Base-by-base conservation (phyloP, 2,888 invertebrate genomes). In the Odontocerum albicorne region DNA sequence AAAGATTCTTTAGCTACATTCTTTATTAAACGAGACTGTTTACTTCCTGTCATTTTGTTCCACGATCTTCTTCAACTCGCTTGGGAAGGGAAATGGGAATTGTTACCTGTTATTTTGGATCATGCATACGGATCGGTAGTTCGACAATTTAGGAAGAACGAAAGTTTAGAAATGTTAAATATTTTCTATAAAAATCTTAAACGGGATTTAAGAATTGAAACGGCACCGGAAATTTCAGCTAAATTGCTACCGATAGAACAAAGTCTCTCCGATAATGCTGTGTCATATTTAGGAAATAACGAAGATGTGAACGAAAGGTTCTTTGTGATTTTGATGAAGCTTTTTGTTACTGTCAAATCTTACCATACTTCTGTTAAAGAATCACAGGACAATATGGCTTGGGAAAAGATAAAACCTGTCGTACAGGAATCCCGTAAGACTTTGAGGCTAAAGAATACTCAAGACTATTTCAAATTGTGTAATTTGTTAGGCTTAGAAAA, bases 141-240 rank as follows among this genome's bases (percentile, higher is more conserved):
- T 2, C 75, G 87, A 57, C 82, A 83, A 21, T 88, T 84, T 64
- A 75, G 86, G 17, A 79, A 85, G 36, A 83, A 80, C 59, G 88
- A 88, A 71, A 85, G 85, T 0, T 64, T 86, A 1, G 86, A 87
- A 64, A 70, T 89, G 54, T 66, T 88, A 39, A 72, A 75, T n/a
- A 73, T 82, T 2, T 84, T 88, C 61, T 88, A 85, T 67, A 75
- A 77, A 42, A 82, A 85, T 63, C 70, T 81, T 10, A 78, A 84
- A 63, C 70, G 77, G 57, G 68, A 64, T 55, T 66, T 75, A 32
- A 66, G 77, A 21, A 62, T 55, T 12, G 59, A 59, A 3, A 77
- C 78, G 60, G 70, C 68, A 7, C 71, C 73, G n/a, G 65, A 66
- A 32, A 66, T 70, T 13, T 62, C 71, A 12, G 64, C 62, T 20